Percentiles rank a stretch among this genome's conserved stretches.
phyloP scores from a whole-genome alignment of 2,888 invertebrate species.

The Tetranychus piercei region DNA sequence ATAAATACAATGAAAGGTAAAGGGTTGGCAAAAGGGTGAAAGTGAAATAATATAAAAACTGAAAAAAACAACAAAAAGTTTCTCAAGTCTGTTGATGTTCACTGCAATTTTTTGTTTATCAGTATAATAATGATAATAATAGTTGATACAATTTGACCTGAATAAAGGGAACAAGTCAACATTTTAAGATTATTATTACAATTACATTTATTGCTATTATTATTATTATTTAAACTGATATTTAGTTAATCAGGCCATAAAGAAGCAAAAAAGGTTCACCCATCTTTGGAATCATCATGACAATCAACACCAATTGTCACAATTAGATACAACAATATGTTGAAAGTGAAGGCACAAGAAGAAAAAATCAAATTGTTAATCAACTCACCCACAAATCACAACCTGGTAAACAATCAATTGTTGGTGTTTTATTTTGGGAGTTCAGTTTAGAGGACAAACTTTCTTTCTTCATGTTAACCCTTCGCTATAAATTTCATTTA shows the following conservation, averaged over 20 bases:
- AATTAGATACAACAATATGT: background rate
- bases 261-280: background rate
- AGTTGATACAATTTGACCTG: background rate
- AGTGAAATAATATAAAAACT: background rate
- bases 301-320: background rate
- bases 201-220: background rate
- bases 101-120: background rate
- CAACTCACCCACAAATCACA: background rate
- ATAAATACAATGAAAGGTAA: background rate
- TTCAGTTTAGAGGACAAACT: background rate
- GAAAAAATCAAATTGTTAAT: background rate
- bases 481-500: background rate
- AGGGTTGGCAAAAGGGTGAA: background rate
- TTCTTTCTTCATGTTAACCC: background rate
- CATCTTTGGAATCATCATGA: background rate
- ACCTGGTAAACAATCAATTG: background rate
- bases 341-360: background rate
- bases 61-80: background rate
- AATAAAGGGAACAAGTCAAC: background rate
- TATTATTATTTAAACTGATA: background rate
- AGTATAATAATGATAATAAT: background rate
- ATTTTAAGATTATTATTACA: background rate
- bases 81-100: background rate
- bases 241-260: slow-evolving; percentile 1
- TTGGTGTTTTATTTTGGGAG: background rate